Evolutionary conservation across 2,113 vertebrate species (phyloP), one percentile per base, ranked within the genome.

Genomic region (Taxidea taxus): DNA sequence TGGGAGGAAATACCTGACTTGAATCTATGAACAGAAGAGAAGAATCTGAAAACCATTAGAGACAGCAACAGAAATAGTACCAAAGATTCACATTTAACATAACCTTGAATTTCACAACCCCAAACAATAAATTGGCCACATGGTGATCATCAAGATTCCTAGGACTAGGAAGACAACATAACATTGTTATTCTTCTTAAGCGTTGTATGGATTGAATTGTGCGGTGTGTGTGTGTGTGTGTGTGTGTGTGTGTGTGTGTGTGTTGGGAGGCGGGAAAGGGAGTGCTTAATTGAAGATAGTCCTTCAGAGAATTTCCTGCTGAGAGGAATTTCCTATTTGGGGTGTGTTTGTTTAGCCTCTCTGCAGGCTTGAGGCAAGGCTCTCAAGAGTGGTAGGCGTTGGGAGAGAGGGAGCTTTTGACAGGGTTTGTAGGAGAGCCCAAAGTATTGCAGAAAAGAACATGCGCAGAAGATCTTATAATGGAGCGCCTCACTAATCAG

Each of bases 1-100:
- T 93, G 96, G 92, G 95, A 94, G 70, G 83, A 96, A 96, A 98
- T 68, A 91, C 20, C 54, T 98, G 77, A 74, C 93, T 97, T 97
- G 96, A 98, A 98, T 95, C 47, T 96, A 83, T 87, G 66, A 96
- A 95, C 81, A 92, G 87, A 98, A 78, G 2, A 8, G 12, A 94
- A 82, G 31, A 74, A 31, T 89, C 81, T 94, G 87, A 91, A 96
- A 95, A 88, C 60, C 25, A 91, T 95, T 94, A 82, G 49, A 82
- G 23, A 81, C 7, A 88, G 60, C 62, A 80, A 62, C 47, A 87
- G 39, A 84, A 47, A 88, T 21, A 70, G 11, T 10, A 51, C 56
- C 37, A 34, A 64, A 75, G 62, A 81, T 87, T 85, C 39, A 72
- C 29, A 42, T 90, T 87, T 92, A 72, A 72, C 31, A 47, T 81